A percentile compares a stretch with the other conserved stretches of the same genome.
Evolutionary conservation across 2,888 invertebrate genomes (phyloP).

Genomic region (Drosophila mercatorum): DNA sequence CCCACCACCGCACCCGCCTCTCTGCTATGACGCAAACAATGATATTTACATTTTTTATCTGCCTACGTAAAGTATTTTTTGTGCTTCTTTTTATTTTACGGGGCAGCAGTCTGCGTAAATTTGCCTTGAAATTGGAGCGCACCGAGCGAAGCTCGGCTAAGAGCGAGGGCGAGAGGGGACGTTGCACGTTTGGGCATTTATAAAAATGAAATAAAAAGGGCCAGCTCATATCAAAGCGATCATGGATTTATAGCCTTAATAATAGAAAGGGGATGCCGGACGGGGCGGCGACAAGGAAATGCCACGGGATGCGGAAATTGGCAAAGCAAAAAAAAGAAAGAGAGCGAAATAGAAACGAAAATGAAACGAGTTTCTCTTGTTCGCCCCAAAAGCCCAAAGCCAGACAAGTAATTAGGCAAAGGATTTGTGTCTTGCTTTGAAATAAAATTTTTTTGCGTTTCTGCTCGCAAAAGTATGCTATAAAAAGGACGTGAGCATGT

Average conservation of each 20-base stretch:
- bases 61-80: constrained; percentile 54
- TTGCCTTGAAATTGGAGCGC: constrained; percentile 72
- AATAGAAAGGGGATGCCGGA: constrained; percentile 55
- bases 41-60: constrained; percentile 77
- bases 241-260: constrained; percentile 80
- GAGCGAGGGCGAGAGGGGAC: not conserved
- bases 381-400: constrained; percentile 51
- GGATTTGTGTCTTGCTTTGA: constrained; percentile 67
- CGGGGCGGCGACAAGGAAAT: constrained; percentile 12
- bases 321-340: constrained; percentile 23
- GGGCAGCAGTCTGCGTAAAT: constrained; percentile 53
- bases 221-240: constrained; percentile 77
- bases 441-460: constrained; percentile 49
- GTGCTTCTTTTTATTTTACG: constrained; percentile 49
- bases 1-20: constrained; percentile 3
- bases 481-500: constrained; percentile 60
- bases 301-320: constrained; percentile 52
- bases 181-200: constrained; percentile 67
- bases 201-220: constrained; percentile 63
- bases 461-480: constrained; percentile 50
- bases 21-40: constrained; percentile 73
- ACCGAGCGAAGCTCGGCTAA: constrained; percentile 17
- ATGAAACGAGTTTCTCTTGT: constrained; percentile 38
- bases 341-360: constrained; percentile 10
- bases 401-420: constrained; percentile 77